phyloP scores from a whole-genome alignment of 1,140 invertebrate species.

The Drosophila jambulina region DNA sequence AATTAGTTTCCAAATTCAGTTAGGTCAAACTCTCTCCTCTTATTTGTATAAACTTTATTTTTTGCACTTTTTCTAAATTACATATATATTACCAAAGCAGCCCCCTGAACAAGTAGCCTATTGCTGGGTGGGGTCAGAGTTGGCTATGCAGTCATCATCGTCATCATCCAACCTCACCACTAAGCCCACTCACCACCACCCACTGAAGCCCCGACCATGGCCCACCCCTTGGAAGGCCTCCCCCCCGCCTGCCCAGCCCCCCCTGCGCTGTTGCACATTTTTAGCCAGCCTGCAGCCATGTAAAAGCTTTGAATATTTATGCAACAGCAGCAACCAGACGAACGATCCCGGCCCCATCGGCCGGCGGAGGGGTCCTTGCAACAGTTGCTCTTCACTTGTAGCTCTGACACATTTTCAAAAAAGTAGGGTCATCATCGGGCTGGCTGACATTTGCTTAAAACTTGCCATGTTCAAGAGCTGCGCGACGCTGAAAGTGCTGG shows the following conservation, averaged over 20 bases:
- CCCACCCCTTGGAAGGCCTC: conserved; percentile 17
- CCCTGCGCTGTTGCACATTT: conserved; percentile 74
- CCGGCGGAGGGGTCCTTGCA: conserved; percentile 44
- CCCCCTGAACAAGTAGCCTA: conserved; percentile 63
- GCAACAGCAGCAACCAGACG: conserved; percentile 56
- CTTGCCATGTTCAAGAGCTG: conserved; percentile 53
- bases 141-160: conserved; percentile 61
- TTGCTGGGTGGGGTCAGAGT: conserved; percentile 39
- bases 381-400: conserved; percentile 81
- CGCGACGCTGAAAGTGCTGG: conserved; percentile 4
- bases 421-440: conserved; percentile 78
- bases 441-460: conserved; percentile 78
- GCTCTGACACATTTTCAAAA: conserved; percentile 80
- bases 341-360: conserved; percentile 6
- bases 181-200: conserved; percentile 47
- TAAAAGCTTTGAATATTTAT: conserved; percentile 83
- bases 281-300: conserved; percentile 81
- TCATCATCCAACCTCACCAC: conserved; percentile 46
- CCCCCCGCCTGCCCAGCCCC: neutral
- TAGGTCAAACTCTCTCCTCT: conserved; percentile 3
- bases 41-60: conserved; percentile 2
- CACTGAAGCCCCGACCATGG: neutral
- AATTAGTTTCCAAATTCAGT: neutral
- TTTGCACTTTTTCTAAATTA: neutral
- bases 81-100: conserved; percentile 8